Percentiles rank a stretch among this genome's conserved stretches.
Evolutionary conservation across 2,797 vertebrate genomes (phyloP).

Genomic region (Pseudopleuronectes americanus): DNA sequence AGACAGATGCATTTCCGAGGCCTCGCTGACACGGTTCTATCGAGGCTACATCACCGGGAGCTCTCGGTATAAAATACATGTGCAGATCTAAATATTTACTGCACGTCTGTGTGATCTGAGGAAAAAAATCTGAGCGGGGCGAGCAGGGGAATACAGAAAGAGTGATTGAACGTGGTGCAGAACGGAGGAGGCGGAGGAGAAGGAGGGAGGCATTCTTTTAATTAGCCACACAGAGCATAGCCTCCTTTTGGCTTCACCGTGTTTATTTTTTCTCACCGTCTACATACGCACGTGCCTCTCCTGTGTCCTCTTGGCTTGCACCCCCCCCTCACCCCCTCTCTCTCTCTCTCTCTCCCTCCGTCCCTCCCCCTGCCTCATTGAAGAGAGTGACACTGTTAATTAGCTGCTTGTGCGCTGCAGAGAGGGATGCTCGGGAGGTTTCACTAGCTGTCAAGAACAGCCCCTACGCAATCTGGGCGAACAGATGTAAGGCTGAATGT

Average conservation of each 20-base stretch:
- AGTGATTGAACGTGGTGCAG: conserved; percentile 66
- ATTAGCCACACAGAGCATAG: conserved; percentile 82
- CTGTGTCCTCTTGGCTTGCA: conserved; percentile 78
- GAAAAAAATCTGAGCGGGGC: conserved; percentile 38
- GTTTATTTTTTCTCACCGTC: conserved; percentile 83
- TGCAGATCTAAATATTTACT: conserved; percentile 51
- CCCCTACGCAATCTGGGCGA: conserved; percentile 86
- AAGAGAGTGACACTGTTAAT: conserved; percentile 88
- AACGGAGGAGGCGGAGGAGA: conserved; percentile 53
- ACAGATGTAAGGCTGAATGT: conserved; percentile 88
- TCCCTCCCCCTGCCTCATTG: conserved; percentile 68
- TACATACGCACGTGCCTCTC: conserved; percentile 75
- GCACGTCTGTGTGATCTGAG: conserved; percentile 57
- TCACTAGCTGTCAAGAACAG: conserved; percentile 89
- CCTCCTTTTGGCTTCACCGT: conserved; percentile 78
- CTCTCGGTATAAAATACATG: conserved; percentile 34
- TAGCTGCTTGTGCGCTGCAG: conserved; percentile 81
- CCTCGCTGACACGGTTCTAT: conserved; percentile 34
- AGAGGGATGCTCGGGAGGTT: conserved; percentile 86
- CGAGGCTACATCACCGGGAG: conserved; percentile 27
- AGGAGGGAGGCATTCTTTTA: conserved; percentile 65
- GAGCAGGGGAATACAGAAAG: conserved; percentile 68
- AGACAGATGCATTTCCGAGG: conserved; percentile 51
- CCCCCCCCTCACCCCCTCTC: conserved; percentile 19
- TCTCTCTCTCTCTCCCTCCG: conserved; percentile 36